Percentiles rank a stretch among this genome's conserved stretches.
Evolutionary conservation across 2,888 invertebrate species (phyloP).

Genomic region (Volucella inflata): DNA sequence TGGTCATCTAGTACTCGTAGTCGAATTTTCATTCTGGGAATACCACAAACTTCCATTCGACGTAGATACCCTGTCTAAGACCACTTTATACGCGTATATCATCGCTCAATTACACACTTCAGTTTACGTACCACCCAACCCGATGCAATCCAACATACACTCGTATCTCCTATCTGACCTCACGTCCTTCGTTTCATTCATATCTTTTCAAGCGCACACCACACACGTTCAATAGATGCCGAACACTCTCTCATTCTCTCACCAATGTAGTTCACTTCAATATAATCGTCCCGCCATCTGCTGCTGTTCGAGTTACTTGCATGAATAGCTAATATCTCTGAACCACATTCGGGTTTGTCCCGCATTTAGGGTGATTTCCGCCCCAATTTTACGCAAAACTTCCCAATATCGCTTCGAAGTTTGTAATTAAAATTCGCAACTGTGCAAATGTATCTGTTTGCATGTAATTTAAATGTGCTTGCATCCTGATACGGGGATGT

Average conservation of each 20-base stretch:
- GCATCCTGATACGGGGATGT: conserved; percentile 11
- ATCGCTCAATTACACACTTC: conserved; percentile 53
- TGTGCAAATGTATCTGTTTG: conserved; percentile 61
- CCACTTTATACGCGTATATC: conserved; percentile 45
- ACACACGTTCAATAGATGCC: no score
- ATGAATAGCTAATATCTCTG: conserved; percentile 69
- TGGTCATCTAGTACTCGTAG: background rate
- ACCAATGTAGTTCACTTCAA: background rate
- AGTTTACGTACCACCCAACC: background rate
- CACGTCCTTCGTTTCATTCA: conserved; percentile 37
- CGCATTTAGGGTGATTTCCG: conserved; percentile 1
- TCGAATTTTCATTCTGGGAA: background rate
- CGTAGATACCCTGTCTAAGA: conserved; percentile 34
- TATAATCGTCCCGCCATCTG: conserved; percentile 44
- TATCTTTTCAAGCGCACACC: conserved; percentile 26
- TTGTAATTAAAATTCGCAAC: conserved; percentile 73
- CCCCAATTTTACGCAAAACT: conserved; percentile 52
- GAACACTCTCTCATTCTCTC: no score
- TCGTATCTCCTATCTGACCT: no score
- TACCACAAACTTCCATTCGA: conserved; percentile 25
- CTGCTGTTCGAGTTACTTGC: conserved; percentile 34
- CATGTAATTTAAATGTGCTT: conserved; percentile 60
- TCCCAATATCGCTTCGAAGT: conserved; percentile 58
- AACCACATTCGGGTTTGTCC: conserved; percentile 43
- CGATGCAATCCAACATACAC: conserved; percentile 21